Conservation (phyloP, 2,888 invertebrate genomes). For the Archaeoteleia sp. region DNA sequence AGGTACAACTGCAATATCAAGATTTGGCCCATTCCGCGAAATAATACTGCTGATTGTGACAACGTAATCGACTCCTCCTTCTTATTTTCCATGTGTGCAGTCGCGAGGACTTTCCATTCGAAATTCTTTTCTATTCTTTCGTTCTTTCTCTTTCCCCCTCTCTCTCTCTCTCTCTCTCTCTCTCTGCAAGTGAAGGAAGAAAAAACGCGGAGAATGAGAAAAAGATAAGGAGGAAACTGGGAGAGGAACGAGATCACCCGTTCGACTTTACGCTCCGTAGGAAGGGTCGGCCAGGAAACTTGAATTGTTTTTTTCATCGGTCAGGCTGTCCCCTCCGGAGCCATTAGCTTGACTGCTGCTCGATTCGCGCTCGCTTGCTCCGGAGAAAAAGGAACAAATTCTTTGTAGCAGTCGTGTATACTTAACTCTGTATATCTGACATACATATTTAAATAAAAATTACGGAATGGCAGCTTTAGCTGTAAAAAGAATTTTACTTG, state of each 20-base stretch:
- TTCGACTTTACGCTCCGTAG: conserved; percentile 20
- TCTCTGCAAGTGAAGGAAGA: conserved; percentile 5
- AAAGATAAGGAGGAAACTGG: conserved; percentile 30
- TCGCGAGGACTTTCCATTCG: background rate
- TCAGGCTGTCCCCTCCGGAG: conserved; percentile 55
- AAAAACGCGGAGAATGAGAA: conserved; percentile 19
- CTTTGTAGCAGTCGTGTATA: conserved; percentile 15
- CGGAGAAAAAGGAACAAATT: conserved; percentile 21
- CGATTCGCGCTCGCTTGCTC: conserved; percentile 15
- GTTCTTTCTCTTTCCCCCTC: too few relatives aligned
- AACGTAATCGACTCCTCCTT: conserved; percentile 14
- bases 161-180: too few relatives aligned
- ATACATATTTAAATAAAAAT: conserved; percentile 16
- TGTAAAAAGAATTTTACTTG: too few relatives aligned
- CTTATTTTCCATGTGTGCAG: background rate
- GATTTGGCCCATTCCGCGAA: conserved; percentile 33
- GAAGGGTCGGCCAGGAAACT: conserved; percentile 26
- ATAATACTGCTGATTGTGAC: conserved; percentile 52
- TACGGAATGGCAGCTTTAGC: background rate
- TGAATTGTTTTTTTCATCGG: conserved; percentile 61
- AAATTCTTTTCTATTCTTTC: too few relatives aligned
- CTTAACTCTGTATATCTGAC: conserved; percentile 1
- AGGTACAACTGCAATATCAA: conserved; percentile 33
- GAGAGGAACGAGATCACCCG: conserved; percentile 25
- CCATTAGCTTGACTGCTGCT: conserved; percentile 54